These are phyloP conservation scores for Enteromius fasciolatus DNA, from an alignment of 2,797 vertebrate genomes.

Conservation along the genomic window DNA sequence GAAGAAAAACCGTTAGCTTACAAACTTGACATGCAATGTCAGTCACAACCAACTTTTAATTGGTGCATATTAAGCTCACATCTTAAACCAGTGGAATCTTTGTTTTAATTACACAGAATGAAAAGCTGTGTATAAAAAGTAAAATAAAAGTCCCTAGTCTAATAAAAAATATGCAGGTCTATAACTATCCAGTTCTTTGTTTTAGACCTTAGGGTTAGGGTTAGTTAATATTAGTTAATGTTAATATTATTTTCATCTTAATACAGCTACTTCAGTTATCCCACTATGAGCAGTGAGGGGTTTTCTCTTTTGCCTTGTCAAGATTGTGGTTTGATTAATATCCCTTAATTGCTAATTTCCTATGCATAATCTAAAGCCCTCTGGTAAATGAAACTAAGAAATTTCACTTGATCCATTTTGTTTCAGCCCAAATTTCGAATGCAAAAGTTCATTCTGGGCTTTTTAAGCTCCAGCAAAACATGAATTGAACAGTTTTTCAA, in stretches of 20 bases:
- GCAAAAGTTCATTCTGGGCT: background rate
- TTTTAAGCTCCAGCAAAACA: background rate
- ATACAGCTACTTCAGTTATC: constrained; percentile 11
- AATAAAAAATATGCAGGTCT: background rate
- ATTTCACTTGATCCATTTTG: background rate
- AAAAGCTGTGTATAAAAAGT: background rate
- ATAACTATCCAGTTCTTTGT: background rate
- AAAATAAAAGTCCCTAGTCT: background rate
- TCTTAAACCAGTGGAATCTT: constrained; percentile 1
- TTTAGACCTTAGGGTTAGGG: background rate
- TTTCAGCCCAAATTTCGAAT: background rate
- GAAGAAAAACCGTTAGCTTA: background rate
- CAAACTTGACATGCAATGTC: background rate
- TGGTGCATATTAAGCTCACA: background rate
- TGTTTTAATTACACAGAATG: background rate
- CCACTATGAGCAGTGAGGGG: background rate
- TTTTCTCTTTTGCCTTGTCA: background rate
- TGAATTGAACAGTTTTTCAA: background rate
- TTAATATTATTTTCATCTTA: background rate
- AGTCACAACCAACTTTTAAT: background rate
- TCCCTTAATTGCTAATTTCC: background rate
- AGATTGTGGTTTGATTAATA: constrained; percentile 14
- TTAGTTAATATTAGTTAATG: too few relatives aligned
- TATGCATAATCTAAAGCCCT: background rate
- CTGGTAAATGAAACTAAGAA: constrained; percentile 1